phyloP scores from a whole-genome alignment of 2,113 vertebrate species.

The Equus quagga region DNA sequence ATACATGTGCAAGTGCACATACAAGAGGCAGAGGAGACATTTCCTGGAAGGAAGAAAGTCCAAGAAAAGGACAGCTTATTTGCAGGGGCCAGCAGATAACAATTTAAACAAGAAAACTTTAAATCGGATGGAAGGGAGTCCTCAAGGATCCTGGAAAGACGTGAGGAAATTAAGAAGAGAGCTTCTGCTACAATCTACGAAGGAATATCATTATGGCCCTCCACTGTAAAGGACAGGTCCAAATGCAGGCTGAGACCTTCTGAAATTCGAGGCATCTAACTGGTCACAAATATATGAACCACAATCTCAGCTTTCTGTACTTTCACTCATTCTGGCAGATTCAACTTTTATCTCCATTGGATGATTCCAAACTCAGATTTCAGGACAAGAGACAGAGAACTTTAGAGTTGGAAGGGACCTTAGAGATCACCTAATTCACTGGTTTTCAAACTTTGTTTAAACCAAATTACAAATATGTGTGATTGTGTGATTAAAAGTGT shows the following conservation, averaged over 20 bases:
- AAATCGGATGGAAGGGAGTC: neutral
- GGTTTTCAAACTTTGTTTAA: constrained; percentile 11
- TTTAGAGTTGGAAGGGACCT: neutral
- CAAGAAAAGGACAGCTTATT: neutral
- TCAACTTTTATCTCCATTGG: neutral
- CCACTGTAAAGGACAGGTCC: neutral
- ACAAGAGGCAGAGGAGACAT: neutral
- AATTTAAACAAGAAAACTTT: constrained; percentile 22
- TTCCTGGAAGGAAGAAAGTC: constrained; percentile 1
- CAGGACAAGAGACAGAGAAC: neutral
- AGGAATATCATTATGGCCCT: neutral
- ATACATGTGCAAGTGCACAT: neutral
- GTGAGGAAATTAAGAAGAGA: constrained; percentile 44
- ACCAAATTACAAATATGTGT: neutral
- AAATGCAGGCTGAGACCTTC: neutral
- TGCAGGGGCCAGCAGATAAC: neutral
- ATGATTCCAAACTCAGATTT: neutral
- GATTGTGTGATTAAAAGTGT: neutral
- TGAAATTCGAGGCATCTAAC: neutral
- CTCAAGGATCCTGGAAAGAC: neutral
- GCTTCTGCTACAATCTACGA: neutral
- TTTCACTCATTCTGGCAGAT: neutral
- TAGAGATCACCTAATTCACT: neutral
- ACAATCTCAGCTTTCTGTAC: neutral
- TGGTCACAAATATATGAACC: neutral